Conservation (phyloP, 2,888 invertebrate species). For the Isotomurus palustris region DNA sequence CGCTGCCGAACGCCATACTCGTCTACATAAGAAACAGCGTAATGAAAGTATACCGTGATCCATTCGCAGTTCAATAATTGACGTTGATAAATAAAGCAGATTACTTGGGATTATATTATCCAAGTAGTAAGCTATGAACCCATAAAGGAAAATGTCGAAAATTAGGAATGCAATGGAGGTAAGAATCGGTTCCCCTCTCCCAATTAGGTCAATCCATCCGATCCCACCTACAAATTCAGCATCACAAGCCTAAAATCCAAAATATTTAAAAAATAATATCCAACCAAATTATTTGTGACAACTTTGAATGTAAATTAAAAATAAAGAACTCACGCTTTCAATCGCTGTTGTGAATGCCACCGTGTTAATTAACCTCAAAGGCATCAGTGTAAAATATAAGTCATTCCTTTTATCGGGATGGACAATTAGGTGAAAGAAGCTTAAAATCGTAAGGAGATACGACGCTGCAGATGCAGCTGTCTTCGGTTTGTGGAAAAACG, state of each 20-base stretch:
- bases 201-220: constrained; percentile 51
- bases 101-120: constrained; percentile 76
- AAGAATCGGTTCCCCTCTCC: constrained; percentile 52
- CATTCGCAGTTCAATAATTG: too few relatives aligned
- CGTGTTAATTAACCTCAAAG: constrained; percentile 64
- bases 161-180: constrained; percentile 72
- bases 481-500: constrained; percentile 78
- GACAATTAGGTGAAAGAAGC: too few relatives aligned
- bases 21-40: constrained; percentile 55
- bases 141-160: constrained; percentile 71
- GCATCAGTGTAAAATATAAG: too few relatives aligned
- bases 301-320: neutral
- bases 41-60: too few relatives aligned
- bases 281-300: too few relatives aligned
- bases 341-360: constrained; percentile 77
- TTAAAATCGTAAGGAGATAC: too few relatives aligned
- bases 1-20: constrained; percentile 73
- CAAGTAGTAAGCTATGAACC: constrained; percentile 70
- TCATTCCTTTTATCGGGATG: too few relatives aligned
- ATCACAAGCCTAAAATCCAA: constrained; percentile 26
- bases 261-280: constrained; percentile 7
- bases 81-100: too few relatives aligned
- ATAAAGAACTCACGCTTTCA: constrained; percentile 64
- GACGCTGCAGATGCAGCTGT: constrained; percentile 76
- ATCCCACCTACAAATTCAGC: constrained; percentile 37